Evolutionary conservation across 2,113 vertebrate genomes (phyloP).

Genomic region (Gymnorhina tibicen): DNA sequence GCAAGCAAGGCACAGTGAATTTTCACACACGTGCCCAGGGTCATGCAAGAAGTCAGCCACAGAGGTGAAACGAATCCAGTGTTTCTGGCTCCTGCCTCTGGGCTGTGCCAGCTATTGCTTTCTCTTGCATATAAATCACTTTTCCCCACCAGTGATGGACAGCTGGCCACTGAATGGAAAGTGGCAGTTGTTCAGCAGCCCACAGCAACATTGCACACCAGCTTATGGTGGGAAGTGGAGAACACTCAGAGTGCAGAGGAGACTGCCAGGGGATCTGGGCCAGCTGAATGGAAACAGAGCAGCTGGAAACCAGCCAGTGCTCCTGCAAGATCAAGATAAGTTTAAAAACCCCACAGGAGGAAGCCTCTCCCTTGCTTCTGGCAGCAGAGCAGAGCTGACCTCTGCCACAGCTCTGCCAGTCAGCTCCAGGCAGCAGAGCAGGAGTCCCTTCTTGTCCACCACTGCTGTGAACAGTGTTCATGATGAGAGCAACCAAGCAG

Average conservation of each 20-base stretch:
- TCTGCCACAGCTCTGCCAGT: not conserved
- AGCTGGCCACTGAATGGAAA: constrained; percentile 38
- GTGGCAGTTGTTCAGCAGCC: constrained; percentile 17
- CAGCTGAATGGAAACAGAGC: not conserved
- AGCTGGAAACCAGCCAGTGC: not conserved
- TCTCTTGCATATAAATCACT: constrained; percentile 20
- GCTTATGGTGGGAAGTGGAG: not conserved
- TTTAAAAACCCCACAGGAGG: not conserved
- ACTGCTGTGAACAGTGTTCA: not conserved
- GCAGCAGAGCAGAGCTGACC: not conserved
- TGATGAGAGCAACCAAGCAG: not conserved
- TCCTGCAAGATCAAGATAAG: not conserved
- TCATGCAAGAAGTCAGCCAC: not conserved
- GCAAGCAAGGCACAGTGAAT: not conserved
- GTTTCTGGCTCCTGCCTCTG: not conserved
- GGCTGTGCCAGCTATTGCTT: not conserved
- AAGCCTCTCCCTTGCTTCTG: not conserved
- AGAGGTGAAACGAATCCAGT: not conserved
- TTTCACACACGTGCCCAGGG: not conserved
- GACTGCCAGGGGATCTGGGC: not conserved
- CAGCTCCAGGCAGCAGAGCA: not conserved
- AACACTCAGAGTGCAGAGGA: not conserved
- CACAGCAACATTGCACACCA: not conserved
- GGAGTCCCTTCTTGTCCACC: not conserved
- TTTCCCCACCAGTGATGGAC: constrained; percentile 18